Base-by-base conservation (phyloP, 2,888 invertebrate species). In the Acanthosoma haemorrhoidale region DNA sequence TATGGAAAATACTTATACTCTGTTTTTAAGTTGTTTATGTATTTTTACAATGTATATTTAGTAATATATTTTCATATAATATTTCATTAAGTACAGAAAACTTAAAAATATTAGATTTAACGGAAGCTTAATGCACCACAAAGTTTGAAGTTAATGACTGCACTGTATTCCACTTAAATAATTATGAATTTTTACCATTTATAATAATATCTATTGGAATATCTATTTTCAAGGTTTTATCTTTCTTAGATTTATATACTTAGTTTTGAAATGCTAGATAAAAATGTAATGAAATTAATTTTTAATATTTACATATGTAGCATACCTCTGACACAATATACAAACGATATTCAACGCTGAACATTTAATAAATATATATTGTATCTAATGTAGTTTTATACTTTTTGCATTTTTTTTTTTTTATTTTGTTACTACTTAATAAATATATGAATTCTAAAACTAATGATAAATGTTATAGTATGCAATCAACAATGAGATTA, bases 161-260 rank as follows among this genome's bases (percentile, higher is more conserved):
- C 51, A 51, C 51, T 51, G 25, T 51, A 51, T 51, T 51, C 25
- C 25, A 51, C 29, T 25, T 51, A 51, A 25, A 21, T 51, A 51
- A 25, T 25, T 51, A 25, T 51, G 29, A 51, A 25, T 25, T 51
- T 51, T 51, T 51, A 25, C 51, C 21, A 51, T 13, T 51, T 51
- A 51, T 51, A 21, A 29, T 51, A 51, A 51, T 51, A 51, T 29
- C 43, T 51, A 51, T 51, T 51, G 15, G 13, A 51, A 21, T 51
- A 51, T 51, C 51, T 51, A 51, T 51, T 51, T 51, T 51, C 51
- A 51, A 25, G 13, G n/a, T n/a, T 51, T 29, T 51, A 51, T 51
- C 25, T 51, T 51, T n/a, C 21, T 43, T 4, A 51, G 25, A 51
- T 25, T 51, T 51, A 25, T 51, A 51, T 29, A 25, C 13, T 51